A percentile compares a stretch with the other conserved stretches of the same genome.
phyloP scores from a whole-genome alignment of 2,113 vertebrate genomes.

The Corythoichthys intestinalis region DNA sequence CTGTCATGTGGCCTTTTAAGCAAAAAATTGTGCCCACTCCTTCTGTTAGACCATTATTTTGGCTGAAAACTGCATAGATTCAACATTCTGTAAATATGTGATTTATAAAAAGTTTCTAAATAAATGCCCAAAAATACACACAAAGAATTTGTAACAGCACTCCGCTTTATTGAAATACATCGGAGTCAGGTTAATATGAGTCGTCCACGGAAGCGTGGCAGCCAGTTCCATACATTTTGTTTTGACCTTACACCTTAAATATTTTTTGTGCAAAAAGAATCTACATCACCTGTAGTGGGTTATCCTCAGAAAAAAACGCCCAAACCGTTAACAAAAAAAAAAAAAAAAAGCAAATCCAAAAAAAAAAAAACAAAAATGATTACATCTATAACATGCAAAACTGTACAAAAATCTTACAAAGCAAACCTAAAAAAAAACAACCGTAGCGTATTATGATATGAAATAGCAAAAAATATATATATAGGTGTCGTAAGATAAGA shows the following conservation, averaged over 20 bases:
- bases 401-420: constrained; percentile 98
- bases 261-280: constrained; percentile 92
- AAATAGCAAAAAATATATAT: constrained; percentile 80
- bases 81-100: constrained; percentile 20
- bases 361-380: constrained; percentile 81
- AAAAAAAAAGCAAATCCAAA: constrained; percentile 70
- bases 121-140: background rate
- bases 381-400: constrained; percentile 97
- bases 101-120: constrained; percentile 22
- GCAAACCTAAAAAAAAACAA: constrained; percentile 82
- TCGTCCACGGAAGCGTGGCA: constrained; percentile 83
- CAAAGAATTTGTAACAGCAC: constrained; percentile 77
- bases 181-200: constrained; percentile 93
- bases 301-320: constrained; percentile 83
- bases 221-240: constrained; percentile 79
- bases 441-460: constrained; percentile 79
- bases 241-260: constrained; percentile 91
- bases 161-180: constrained; percentile 98
- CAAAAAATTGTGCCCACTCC: background rate
- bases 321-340: constrained; percentile 78
- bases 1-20: background rate
- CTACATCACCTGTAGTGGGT: constrained; percentile 87
- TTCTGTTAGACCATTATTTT: background rate
- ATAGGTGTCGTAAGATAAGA: constrained; percentile 81
- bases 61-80: background rate